Base-by-base conservation (phyloP, 2,888 invertebrate species). In the Fragum sueziense region DNA sequence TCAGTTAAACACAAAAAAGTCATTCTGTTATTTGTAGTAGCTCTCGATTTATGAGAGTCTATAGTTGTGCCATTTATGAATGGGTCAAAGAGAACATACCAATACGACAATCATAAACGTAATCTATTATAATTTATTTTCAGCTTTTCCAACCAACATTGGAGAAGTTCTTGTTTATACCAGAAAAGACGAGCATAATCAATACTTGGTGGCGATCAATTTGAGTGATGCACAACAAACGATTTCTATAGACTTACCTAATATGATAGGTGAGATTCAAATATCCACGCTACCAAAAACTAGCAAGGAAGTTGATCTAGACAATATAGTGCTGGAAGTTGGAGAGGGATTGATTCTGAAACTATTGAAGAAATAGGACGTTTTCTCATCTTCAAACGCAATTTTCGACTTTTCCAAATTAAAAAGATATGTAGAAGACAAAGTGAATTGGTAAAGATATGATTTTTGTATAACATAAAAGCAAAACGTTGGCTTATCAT, bases 321-420 rank as follows among this genome's bases (percentile, higher is more conserved):
- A 29, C n/a, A 59, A 68, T 47, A 68, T 76, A 1, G 17, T 25
- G 9, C 61, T 76, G 17, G n/a, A 76, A 22, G 37, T 41, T 20
- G 70, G 67, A 22, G 74, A 74, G 6, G 74, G 74, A 4, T 27
- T 74, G 7, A 52, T 69, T 2, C n/a, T 67, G 9, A 41, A 65
- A 65, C 41, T 65, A n/a, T 17, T 61, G 20, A 61, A 31, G 57
- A 29, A 25, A 14, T 57, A 57, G 27, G n/a, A n/a, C n/a, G n/a
- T n/a, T n/a, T n/a, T n/a, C n/a, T n/a, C n/a, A n/a, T n/a, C n/a
- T n/a, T n/a, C n/a, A n/a, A n/a, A n/a, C n/a, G n/a, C n/a, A n/a
- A n/a, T n/a, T n/a, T n/a, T n/a, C n/a, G n/a, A n/a, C n/a, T n/a
- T n/a, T n/a, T n/a, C n/a, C n/a, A n/a, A n/a, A n/a, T n/a, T n/a